Base-by-base conservation (phyloP, 2,113 vertebrate species). In the Onychostruthus taczanowskii region DNA sequence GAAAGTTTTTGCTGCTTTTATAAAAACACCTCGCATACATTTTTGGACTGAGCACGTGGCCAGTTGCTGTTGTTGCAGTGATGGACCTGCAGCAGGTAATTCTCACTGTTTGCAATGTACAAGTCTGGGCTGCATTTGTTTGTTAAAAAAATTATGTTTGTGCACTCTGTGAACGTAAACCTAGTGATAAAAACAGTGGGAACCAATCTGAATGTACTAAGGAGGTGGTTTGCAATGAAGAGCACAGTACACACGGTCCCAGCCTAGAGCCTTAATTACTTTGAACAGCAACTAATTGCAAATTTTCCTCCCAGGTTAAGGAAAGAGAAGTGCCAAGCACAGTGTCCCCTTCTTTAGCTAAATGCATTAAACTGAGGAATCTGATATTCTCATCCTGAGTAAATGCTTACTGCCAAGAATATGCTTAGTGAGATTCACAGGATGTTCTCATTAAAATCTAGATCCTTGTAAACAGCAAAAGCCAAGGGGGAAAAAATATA, bases 371-470 rank as follows among this genome's bases (percentile, higher is more conserved):
- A 31, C 58, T 79, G 76, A 76, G 52, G 67, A 39, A 83, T 79
- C 55, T 0, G 6, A 18, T 62, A 19, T 16, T 89, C 70, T 73
- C 62, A 66, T 50, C 26, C 50, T 17, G 47, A 67, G 19, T 37
- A 63, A 87, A 63, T 21, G 24, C 44, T 90, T 44, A 26, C 39
- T 90, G 93, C 83, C 89, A 80, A 76, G 74, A 80, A 41, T 46
- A 13, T 13, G 84, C 58, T 50, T 33, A 37, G 56, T 61, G 61
- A 79, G 64, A 87, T 79, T 84, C 81, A 87, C 69, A 72, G 56
- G 77, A 4, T 41, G 69, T 85, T 90, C 85, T 67, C 43, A 81
- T 88, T 93, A 93, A 94, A 87, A 85, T 58, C 83, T 84, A 55
- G 33, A 69, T 73, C 81, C 39, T 62, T 55, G 63, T 35, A 79